Percentiles rank a stretch among this genome's conserved stretches.
phyloP scores from a whole-genome alignment of 2,797 vertebrate genomes.

The Enteromius paludinosus region DNA sequence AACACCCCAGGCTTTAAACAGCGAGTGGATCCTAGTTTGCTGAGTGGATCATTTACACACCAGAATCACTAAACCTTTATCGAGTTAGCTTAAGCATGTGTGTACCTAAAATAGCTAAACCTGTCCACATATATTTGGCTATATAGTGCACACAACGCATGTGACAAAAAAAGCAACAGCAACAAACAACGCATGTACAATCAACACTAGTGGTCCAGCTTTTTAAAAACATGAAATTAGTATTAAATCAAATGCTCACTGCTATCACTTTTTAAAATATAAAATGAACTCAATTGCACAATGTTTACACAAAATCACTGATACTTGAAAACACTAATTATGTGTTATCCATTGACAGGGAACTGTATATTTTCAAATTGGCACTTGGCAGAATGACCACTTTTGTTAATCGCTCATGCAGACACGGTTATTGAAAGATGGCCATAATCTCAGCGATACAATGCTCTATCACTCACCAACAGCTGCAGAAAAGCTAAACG shows the following conservation, averaged over 20 bases:
- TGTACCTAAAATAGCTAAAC: neutral
- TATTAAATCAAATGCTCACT: neutral
- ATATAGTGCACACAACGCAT: constrained; percentile 15
- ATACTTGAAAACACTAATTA: neutral
- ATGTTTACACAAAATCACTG: neutral
- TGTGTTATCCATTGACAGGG: neutral
- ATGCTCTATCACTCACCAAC: neutral
- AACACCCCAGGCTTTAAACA: neutral
- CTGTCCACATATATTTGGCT: constrained; percentile 3
- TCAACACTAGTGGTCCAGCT: neutral
- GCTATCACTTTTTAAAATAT: neutral
- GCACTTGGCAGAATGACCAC: neutral
- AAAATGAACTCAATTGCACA: neutral
- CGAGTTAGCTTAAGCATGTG: neutral
- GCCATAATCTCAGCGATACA: neutral
- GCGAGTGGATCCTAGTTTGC: neutral
- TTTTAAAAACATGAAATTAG: neutral
- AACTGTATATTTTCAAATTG: constrained; percentile 1
- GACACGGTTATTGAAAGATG: constrained; percentile 1
- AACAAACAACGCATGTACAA: neutral
- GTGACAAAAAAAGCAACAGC: neutral
- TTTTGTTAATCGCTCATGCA: neutral
- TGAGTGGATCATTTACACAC: neutral
- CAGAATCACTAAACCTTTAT: neutral
- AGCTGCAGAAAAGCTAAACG: constrained; percentile 10